Evolutionary conservation across 2,113 vertebrate genomes (phyloP), one percentile per base, ranked within the genome.

Genomic region (Megaceryle torquata): DNA sequence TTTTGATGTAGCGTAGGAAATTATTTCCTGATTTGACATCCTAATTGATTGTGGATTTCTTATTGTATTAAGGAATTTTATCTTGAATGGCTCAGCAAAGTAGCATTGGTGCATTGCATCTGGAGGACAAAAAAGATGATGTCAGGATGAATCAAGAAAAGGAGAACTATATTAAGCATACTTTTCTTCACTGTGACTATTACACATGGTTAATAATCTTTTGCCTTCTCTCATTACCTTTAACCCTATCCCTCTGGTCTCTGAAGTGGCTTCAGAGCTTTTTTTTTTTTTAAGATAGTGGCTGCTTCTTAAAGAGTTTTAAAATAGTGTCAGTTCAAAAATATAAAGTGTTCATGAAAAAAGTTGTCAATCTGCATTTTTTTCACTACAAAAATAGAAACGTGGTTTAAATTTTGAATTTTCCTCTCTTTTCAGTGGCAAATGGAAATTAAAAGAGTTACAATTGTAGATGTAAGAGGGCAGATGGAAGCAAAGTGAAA

Each of bases 21-120:
- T 74, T 96, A 91, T 96, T 96, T 97, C 74, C 70, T 95, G 89
- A 95, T 93, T 84, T 96, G 88, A 94, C 92, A 77, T 51, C 53
- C 41, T 93, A 95, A 94, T 93, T 95, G 94, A 75, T 39, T 92
- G 43, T 81, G 88, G 92, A 87, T 76, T 89, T 93, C 86, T 89
- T 94, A 79, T 69, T 89, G 43, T 84, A 50, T 74, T 76, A 68
- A 74, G 51, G 24, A 94, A 56, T 67, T 59, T 91, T 82, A 85
- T 39, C 69, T 60, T 91, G 77, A 28, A 21, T 48, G 57, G 64
- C 71, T 82, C 75, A 74, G 65, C 44, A 43, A 26, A 50, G 19
- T 39, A 83, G 19, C 29, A 21, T 29, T 50, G 43, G 41, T 78
- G 54, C 10, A n/a, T 64, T 68, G 65, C 37, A 65, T 51, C 14